phyloP scores from a whole-genome alignment of 1,140 invertebrate species.

The Colletes gigas region DNA sequence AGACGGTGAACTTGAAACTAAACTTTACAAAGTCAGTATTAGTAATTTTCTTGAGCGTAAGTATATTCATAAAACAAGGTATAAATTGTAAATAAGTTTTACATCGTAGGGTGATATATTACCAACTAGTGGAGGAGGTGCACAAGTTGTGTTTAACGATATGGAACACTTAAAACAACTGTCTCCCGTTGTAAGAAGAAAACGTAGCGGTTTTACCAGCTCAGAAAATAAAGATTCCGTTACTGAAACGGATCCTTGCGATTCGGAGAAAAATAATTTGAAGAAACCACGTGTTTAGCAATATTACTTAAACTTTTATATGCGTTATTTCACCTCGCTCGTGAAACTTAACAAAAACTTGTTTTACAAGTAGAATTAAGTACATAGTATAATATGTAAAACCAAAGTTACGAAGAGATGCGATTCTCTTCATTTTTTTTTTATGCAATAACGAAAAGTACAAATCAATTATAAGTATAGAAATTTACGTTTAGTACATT shows the following conservation, averaged over 20 bases:
- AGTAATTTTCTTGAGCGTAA: neutral
- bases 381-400: constrained; percentile 15
- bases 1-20: constrained; percentile 95
- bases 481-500: constrained; percentile 5
- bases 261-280: constrained; percentile 2
- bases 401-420: constrained; percentile 28
- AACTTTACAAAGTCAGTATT: constrained; percentile 90
- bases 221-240: constrained; percentile 12
- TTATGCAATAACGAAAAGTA: constrained; percentile 33
- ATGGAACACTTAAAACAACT: constrained; percentile 94
- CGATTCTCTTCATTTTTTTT: constrained; percentile 1
- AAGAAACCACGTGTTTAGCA: constrained; percentile 44
- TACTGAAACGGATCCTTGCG: neutral
- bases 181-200: constrained; percentile 84
- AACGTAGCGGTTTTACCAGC: constrained; percentile 62
- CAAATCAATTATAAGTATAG: constrained; percentile 34
- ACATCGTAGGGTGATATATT: constrained; percentile 90
- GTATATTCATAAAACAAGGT: neutral
- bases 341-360: neutral
- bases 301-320: neutral
- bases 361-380: neutral
- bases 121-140: constrained; percentile 95
- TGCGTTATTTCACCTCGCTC: neutral
- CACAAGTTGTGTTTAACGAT: constrained; percentile 97
- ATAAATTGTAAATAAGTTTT: constrained; percentile 16